Conservation (phyloP, 2,797 vertebrate species). For the Coregonus sp. region DNA sequence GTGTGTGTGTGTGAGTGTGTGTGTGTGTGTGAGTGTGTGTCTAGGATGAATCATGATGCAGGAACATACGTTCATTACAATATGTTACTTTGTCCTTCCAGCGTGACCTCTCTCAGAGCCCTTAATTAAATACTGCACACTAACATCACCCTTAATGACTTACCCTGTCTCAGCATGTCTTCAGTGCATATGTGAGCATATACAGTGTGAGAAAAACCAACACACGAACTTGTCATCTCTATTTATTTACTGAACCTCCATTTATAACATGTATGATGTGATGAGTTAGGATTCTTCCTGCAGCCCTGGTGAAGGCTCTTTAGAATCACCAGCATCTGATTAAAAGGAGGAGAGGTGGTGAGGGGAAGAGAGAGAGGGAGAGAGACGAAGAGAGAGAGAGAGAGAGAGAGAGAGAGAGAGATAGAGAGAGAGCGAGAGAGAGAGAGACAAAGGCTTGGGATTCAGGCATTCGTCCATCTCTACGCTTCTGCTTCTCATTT, state of each 20-base stretch:
- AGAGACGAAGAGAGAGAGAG: too few species aligned
- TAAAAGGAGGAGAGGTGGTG: constrained; percentile 65
- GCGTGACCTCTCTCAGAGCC: constrained; percentile 76
- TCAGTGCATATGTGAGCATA: too few species aligned
- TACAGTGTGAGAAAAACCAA: too few species aligned
- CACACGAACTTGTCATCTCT: constrained; percentile 50
- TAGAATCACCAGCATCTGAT: constrained; percentile 63
- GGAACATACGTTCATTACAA: constrained; percentile 65
- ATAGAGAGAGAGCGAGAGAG: constrained; percentile 58
- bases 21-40: too few species aligned
- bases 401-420: constrained; percentile 15
- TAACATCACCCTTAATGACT: constrained; percentile 68
- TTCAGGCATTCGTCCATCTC: too few species aligned
- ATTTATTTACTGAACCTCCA: constrained; percentile 54
- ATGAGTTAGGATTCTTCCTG: constrained; percentile 62
- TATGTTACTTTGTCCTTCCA: constrained; percentile 78
- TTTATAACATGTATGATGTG: too few species aligned
- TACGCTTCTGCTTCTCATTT: too few species aligned
- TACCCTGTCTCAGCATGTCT: too few species aligned
- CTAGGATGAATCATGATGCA: too few species aligned
- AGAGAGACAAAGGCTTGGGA: too few species aligned
- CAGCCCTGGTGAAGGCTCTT: constrained; percentile 52
- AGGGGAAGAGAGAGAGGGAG: constrained; percentile 23
- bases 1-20: too few species aligned
- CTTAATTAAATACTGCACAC: constrained; percentile 76